Base-by-base conservation (phyloP, 2,797 vertebrate species). In the Anguilla anguilla region DNA sequence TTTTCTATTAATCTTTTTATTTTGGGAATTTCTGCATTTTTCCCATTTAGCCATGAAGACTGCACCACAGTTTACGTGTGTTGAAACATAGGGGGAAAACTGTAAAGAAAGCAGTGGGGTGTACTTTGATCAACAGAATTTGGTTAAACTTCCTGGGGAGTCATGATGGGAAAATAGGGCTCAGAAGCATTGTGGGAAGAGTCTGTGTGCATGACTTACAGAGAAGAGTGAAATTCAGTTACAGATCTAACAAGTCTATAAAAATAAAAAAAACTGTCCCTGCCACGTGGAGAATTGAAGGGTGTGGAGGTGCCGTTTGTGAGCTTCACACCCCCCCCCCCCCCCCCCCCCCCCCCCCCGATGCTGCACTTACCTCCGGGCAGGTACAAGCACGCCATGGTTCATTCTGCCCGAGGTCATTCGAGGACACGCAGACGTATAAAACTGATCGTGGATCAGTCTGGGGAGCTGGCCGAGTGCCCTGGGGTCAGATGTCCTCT, bases 71-170 rank as follows among this genome's bases (percentile, higher is more conserved):
- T 69, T 69, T 69, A 69, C 49, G 22, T 49, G 55, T 43, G 15
- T 91, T 85, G 87, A 91, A 91, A 15, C 64, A n/a, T 7, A n/a
- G 19, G 91, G 87, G 87, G 88, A 86, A 90, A 93, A 91, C 91
- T 10, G 91, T 88, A 53, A 90, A 28, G 79, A 83, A 55, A 2
- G 83, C 19, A 28, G 25, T 19, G 82, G 15, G 25, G n/a, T 19
- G 39, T 13, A 64, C 92, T 93, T 94, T 94, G 93, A 94, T 95
- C 91, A 92, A 90, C 87, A 89, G 91, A 94, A 93, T 92, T 83
- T 89, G 91, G 92, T 91, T 88, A 91, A 90, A 91, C 57, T 91
- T 86, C 15, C 83, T 88, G 90, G 91, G 91, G 92, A 87, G 87
- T 84, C 74, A 85, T 57, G 59, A 89, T 61, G 61, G 72, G 86